These are phyloP conservation scores for Odontamblyopus rebecca DNA, from an alignment of 2,797 vertebrate genomes.

Conservation along the genomic window DNA sequence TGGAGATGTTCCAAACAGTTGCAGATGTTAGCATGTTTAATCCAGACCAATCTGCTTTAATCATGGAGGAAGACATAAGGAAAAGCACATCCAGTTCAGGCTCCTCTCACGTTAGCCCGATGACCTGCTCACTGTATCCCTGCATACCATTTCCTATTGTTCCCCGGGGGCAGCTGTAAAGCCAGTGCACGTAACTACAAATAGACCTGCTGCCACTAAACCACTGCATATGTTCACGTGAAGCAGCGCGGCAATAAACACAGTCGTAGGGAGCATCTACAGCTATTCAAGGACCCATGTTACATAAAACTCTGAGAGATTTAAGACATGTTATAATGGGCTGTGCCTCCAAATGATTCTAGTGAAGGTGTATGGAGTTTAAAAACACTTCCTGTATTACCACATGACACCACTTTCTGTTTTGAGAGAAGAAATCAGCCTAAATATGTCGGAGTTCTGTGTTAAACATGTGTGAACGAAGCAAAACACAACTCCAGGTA, in stretches of 20 bases:
- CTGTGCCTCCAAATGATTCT: too few species aligned
- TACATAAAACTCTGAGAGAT: too few species aligned
- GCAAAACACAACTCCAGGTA: too few species aligned
- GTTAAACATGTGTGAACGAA: too few species aligned
- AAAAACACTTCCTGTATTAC: too few species aligned
- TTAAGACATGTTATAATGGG: too few species aligned
- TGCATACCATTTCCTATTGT: slow-evolving; percentile 25
- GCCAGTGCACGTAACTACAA: slow-evolving; percentile 30
- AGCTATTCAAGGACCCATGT: too few species aligned
- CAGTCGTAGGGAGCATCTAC: too few species aligned
- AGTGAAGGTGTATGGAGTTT: too few species aligned
- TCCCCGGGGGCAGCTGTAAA: slow-evolving; percentile 26
- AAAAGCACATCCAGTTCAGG: slow-evolving; percentile 49
- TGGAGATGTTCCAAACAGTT: slow-evolving; percentile 44
- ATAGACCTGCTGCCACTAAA: slow-evolving; percentile 35
- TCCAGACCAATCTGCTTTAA: slow-evolving; percentile 57
- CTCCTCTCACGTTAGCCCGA: slow-evolving; percentile 37
- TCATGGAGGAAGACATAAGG: slow-evolving; percentile 43
- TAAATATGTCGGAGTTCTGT: too few species aligned
- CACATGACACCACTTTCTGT: too few species aligned
- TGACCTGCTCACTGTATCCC: slow-evolving; percentile 17
- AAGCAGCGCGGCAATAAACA: slow-evolving; percentile 14
- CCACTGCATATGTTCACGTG: slow-evolving; percentile 46
- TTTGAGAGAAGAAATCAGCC: too few species aligned
- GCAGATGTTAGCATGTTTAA: slow-evolving; percentile 55